phyloP scores from a whole-genome alignment of 2,113 vertebrate species.

The Malurus melanocephalus region DNA sequence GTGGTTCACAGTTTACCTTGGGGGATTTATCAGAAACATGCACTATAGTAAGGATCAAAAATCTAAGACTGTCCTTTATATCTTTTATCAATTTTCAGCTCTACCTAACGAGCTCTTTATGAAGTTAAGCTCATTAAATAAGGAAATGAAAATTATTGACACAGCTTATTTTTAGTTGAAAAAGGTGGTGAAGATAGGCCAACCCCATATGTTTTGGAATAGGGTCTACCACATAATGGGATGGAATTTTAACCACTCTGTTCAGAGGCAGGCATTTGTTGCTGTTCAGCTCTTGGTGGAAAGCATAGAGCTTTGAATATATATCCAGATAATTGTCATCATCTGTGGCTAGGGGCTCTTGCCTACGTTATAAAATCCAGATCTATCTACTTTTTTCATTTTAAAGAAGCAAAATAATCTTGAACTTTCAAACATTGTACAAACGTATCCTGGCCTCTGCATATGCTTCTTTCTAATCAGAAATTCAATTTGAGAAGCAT shows the following conservation, averaged over 20 bases:
- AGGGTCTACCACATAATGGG: not conserved
- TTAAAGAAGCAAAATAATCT: not conserved
- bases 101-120: not conserved
- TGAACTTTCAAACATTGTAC: accelerated
- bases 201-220: not conserved
- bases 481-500: not conserved
- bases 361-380: not conserved
- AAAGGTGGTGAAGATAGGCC: not conserved
- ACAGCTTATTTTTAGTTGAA: not conserved
- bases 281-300: not conserved
- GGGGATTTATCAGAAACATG: not conserved
- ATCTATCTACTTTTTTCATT: not conserved
- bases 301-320: not conserved
- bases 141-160: not conserved
- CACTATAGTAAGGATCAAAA: not conserved
- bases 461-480: not conserved
- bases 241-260: not conserved
- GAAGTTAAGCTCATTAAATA: not conserved
- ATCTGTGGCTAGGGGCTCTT: not conserved
- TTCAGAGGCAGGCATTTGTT: not conserved
- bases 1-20: not conserved
- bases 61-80: not conserved
- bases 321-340: not conserved
- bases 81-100: not conserved
- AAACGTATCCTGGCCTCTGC: not conserved